phyloP scores from a whole-genome alignment of 2,888 invertebrate genomes.

The Unio delphinus region DNA sequence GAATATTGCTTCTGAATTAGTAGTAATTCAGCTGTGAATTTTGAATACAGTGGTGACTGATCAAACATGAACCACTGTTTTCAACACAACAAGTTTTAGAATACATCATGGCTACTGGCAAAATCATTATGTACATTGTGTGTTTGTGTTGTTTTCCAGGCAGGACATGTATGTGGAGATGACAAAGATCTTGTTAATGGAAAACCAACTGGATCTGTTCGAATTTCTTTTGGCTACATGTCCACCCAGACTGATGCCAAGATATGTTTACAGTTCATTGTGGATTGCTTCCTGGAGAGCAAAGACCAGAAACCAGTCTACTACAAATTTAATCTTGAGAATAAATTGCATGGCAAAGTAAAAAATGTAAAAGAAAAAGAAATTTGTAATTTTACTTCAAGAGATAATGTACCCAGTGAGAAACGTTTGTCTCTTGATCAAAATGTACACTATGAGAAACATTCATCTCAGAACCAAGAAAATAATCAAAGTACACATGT shows the following conservation, averaged over 20 bases:
- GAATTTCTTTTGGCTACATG: constrained; percentile 94
- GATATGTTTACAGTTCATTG: constrained; percentile 82
- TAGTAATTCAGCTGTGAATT: too few relatives aligned
- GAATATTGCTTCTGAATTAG: too few relatives aligned
- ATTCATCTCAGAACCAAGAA: too few relatives aligned
- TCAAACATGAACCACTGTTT: too few relatives aligned
- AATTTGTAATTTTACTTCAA: neutral
- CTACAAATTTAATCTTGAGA: constrained; percentile 3
- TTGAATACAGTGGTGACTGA: too few relatives aligned
- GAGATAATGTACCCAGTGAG: too few relatives aligned
- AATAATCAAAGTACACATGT: too few relatives aligned
- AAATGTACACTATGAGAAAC: too few relatives aligned
- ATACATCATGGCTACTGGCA: neutral
- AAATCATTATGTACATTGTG: neutral
- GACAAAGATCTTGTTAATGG: constrained; percentile 88
- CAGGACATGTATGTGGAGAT: constrained; percentile 93
- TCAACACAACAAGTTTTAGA: too few relatives aligned
- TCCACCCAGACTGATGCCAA: constrained; percentile 83
- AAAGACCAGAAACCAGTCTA: constrained; percentile 24
- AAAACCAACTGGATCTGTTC: constrained; percentile 90
- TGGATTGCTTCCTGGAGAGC: constrained; percentile 78
- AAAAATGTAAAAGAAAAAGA: neutral
- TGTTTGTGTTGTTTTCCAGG: constrained; percentile 37
- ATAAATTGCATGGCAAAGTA: constrained; percentile 7
- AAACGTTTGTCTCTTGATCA: too few relatives aligned